Evolutionary conservation across 1,140 invertebrate species (phyloP).

Genomic region (Philotrypesis tridentata): DNA sequence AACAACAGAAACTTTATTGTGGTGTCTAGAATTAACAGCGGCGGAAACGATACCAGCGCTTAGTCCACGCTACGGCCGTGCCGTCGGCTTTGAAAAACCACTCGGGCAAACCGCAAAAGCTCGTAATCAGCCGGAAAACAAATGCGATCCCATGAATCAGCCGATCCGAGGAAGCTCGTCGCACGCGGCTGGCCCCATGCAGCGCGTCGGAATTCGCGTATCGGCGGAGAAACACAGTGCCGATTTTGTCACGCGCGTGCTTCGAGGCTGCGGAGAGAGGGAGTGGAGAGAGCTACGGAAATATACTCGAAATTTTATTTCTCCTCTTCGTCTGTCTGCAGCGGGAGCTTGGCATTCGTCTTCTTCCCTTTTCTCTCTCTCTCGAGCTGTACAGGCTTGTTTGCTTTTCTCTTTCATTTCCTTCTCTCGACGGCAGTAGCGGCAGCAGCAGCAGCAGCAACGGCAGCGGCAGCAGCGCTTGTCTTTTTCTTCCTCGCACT

Average conservation of each 20-base stretch:
- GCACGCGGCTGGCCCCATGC: no score
- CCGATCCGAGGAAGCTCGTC: no score
- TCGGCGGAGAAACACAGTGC: background rate
- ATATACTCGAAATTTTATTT: constrained; percentile 36
- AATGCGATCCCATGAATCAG: background rate
- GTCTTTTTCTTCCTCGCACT: background rate
- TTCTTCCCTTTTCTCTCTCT: background rate
- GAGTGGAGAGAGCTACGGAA: constrained; percentile 30
- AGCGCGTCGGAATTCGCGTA: background rate
- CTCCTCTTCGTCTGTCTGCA: constrained; percentile 24
- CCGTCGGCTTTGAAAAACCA: no score
- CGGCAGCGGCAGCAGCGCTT: background rate
- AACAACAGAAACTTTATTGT: no score
- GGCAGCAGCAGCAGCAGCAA: background rate
- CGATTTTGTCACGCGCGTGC: constrained; percentile 6
- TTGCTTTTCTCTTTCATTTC: constrained; percentile 42
- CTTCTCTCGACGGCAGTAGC: background rate
- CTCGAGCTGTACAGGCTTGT: background rate
- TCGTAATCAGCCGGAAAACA: background rate
- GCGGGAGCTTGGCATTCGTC: background rate
- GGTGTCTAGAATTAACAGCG: no score
- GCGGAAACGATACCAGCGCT: no score
- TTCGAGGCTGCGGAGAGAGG: no score
- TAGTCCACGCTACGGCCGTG: no score
- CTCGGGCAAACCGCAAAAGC: no score